A percentile compares a stretch with the other conserved stretches of the same genome.
phyloP scores from a whole-genome alignment of 2,888 invertebrate species.

The Minunthozetes semirufus region DNA sequence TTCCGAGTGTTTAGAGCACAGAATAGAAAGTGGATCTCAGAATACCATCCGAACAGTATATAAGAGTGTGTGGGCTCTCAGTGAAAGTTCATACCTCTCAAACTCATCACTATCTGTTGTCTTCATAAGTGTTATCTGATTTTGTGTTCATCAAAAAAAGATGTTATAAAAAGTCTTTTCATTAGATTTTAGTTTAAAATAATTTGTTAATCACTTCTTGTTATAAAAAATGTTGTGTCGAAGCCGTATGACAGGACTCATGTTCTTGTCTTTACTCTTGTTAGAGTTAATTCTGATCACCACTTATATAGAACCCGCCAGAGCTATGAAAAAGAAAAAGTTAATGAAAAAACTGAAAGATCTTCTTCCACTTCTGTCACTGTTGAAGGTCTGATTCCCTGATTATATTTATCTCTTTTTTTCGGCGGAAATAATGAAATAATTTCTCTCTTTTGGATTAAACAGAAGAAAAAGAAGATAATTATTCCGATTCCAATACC shows the following conservation, averaged over 20 bases:
- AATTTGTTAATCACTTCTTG: neutral
- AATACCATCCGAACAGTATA: neutral
- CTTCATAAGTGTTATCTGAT: neutral
- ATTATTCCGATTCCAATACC: conserved; percentile 36
- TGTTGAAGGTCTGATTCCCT: conserved; percentile 31
- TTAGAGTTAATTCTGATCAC: conserved; percentile 29
- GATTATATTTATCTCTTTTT: neutral
- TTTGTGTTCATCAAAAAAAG: neutral
- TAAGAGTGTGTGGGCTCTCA: neutral
- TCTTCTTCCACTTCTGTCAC: conserved; percentile 25
- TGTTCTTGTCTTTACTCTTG: conserved; percentile 22
- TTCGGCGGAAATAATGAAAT: neutral
- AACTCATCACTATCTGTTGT: neutral
- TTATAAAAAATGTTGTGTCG: neutral
- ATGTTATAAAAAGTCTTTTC: neutral
- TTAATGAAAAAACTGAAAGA: conserved; percentile 35
- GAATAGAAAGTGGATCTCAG: neutral
- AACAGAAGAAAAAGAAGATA: conserved; percentile 33
- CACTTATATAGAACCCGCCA: neutral
- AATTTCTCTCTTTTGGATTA: neutral
- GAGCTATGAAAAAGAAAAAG: conserved; percentile 36
- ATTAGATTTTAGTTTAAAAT: neutral
- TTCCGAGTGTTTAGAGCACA: neutral
- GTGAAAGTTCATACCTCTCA: neutral
- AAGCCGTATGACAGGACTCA: neutral